phyloP scores from a whole-genome alignment of 2,113 vertebrate genomes.

The Hydrolagus affinis region DNA sequence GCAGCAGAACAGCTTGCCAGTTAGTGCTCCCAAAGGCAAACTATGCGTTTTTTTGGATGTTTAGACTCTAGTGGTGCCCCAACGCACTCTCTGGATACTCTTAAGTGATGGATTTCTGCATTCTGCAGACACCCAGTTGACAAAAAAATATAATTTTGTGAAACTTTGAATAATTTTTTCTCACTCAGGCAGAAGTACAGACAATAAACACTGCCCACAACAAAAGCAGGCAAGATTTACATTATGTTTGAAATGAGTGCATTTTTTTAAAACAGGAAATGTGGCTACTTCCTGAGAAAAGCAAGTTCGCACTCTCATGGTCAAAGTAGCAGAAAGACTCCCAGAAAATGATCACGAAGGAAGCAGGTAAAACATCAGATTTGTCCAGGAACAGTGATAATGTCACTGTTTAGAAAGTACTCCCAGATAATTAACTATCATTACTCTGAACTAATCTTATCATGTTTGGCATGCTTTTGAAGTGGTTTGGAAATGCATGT shows the following conservation, averaged over 20 bases:
- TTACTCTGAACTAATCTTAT: conserved; percentile 55
- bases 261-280: conserved; percentile 43
- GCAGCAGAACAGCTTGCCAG: too few relatives aligned
- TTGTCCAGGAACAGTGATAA: conserved; percentile 40
- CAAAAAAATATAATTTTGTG: background rate
- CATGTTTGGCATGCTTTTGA: conserved; percentile 45
- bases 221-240: background rate
- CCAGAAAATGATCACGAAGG: conserved; percentile 43
- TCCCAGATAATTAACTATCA: conserved; percentile 53
- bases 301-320: conserved; percentile 47
- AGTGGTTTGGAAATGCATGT: conserved; percentile 48
- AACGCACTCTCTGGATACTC: too few relatives aligned
- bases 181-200: background rate
- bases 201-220: background rate
- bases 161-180: background rate
- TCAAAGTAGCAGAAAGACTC: conserved; percentile 46
- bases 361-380: conserved; percentile 53
- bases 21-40: too few relatives aligned
- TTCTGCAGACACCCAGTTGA: background rate
- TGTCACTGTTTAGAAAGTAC: conserved; percentile 45
- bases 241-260: background rate
- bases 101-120: too few relatives aligned
- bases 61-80: too few relatives aligned
- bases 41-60: too few relatives aligned
- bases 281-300: conserved; percentile 44